Evolutionary conservation across 2,797 vertebrate genomes (phyloP).

Genomic region (Pipistrellus kuhlii): DNA sequence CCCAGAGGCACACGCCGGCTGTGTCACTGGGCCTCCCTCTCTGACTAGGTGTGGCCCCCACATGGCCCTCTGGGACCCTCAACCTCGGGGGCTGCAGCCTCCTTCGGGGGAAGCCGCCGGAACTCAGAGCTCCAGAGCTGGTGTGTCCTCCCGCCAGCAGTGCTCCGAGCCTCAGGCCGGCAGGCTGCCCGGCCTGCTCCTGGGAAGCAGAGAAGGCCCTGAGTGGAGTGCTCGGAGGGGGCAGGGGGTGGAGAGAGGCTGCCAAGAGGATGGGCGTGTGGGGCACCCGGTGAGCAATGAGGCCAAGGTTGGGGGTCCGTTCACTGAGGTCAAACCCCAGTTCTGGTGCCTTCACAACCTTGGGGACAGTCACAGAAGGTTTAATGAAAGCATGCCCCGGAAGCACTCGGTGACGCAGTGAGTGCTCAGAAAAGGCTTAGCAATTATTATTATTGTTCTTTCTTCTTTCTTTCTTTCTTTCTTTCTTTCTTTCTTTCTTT

Average conservation of each 20-base stretch:
- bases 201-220: not conserved
- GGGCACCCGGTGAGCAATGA: accelerated
- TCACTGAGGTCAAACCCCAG: not conserved
- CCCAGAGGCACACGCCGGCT: accelerated
- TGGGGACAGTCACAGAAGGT: not conserved
- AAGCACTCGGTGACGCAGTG: not conserved
- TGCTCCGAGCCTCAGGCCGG: not conserved
- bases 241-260: too few relatives aligned
- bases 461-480: too few relatives aligned
- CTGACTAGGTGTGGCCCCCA: not conserved
- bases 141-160: not conserved
- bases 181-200: not conserved
- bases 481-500: too few relatives aligned
- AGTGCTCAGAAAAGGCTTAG: not conserved
- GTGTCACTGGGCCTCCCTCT: not conserved
- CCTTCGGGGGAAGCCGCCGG: not conserved
- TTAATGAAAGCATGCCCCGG: not conserved
- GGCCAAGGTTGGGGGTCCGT: not conserved
- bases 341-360: not conserved
- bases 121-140: not conserved
- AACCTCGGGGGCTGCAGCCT: not conserved
- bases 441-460: too few relatives aligned
- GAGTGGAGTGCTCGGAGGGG: not conserved
- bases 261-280: not conserved
- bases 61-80: too few relatives aligned